Evolutionary conservation across 2,113 vertebrate species (phyloP).

Genomic region (Pomatostomus ruficeps): DNA sequence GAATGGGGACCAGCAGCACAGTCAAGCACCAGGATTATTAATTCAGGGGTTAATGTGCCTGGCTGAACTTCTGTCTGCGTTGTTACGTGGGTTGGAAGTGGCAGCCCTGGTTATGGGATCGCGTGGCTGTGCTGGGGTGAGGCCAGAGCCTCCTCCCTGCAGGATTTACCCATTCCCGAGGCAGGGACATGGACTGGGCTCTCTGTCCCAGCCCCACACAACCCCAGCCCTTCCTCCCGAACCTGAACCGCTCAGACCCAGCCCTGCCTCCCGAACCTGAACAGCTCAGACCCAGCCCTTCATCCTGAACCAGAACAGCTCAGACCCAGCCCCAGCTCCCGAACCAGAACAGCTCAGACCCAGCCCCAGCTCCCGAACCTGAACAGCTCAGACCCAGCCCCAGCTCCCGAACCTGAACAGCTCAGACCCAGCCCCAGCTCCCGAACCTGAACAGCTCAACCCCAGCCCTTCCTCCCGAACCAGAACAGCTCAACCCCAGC

Average conservation of each 20-base stretch:
- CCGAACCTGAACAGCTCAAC: not conserved
- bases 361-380: not conserved
- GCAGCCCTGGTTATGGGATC: not conserved
- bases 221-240: not conserved
- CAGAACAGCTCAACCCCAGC: not conserved
- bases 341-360: too few species aligned
- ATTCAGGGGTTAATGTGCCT: conserved; percentile 11
- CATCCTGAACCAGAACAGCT: not conserved
- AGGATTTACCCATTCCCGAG: not conserved
- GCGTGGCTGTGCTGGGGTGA: not conserved
- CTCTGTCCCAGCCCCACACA: not conserved
- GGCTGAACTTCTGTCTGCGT: not conserved
- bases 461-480: not conserved
- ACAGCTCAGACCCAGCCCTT: not conserved
- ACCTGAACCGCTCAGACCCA: not conserved
- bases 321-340: not conserved
- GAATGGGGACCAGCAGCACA: not conserved
- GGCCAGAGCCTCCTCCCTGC: not conserved
- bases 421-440: not conserved
- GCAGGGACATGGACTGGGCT: accelerated
- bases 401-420: too few species aligned
- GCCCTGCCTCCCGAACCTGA: too few species aligned
- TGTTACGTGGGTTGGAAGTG: not conserved
- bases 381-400: not conserved
- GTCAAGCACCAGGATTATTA: not conserved